Evolutionary conservation across 2,888 invertebrate species (phyloP), one percentile per base, ranked within the genome.

Genomic region (Taphrorychus bicolor): DNA sequence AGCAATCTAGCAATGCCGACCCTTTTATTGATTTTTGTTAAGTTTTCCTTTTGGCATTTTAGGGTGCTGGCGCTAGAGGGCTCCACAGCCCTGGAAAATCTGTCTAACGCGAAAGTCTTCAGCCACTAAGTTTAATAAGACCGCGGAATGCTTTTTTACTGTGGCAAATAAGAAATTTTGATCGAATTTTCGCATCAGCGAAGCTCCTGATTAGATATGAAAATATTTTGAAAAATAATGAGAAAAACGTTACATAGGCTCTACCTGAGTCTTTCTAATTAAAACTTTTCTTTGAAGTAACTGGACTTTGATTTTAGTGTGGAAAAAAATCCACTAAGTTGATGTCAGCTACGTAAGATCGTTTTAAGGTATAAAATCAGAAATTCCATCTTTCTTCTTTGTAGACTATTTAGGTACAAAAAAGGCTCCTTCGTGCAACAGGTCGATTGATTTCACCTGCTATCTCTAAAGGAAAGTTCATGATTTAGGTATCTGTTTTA

Each of bases 371-470:
- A 21, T 52, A 22, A 52, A 52, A 52, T 21, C 19, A 4, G 52
- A 22, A 52, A 52, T 52, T 19, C 52, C 21, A 52, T 52, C 19
- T 52, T 52, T 52, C 14, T 21, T 22, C 52, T 22, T 7, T 18
- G 23, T 11, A 19, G 52, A 22, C 52, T 22, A 22, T 19, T 16
- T 22, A n/a, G n/a, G n/a, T n/a, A 21, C 52, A 7, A 52, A 11
- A 19, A n/a, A 22, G 11, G 21, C 22, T 52, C 14, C 18, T 52
- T 52, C 23, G 4, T 7, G 23, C 52, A 52, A 52, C 52, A 52
- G 52, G 52, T 52, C 14, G 52, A 22, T 52, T 52, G 23, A 52
- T 52, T 45, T 45, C 14, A 45, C 45, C 45, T 45, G 11, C 45
- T 16, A 45, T 45, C 17, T 45, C 17, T 16, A 32, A 32, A 32